phyloP scores from a whole-genome alignment of 2,797 vertebrate genomes.

The Sternarchorhynchus goeldii region DNA sequence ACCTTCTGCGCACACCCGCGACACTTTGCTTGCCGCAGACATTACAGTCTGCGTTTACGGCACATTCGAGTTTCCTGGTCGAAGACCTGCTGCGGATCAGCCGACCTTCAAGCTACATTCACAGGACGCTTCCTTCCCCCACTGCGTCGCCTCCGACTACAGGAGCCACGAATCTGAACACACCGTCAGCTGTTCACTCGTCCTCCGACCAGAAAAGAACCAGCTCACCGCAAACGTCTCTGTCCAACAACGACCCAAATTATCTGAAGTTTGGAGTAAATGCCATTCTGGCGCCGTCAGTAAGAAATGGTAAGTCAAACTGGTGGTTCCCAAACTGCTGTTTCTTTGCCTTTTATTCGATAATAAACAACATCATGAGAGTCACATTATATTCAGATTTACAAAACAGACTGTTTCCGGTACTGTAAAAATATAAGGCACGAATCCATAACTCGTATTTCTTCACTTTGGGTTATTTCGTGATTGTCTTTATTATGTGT shows the following conservation, averaged over 20 bases:
- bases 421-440: too few species aligned
- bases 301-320: constrained; percentile 80
- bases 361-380: background rate
- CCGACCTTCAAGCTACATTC: constrained; percentile 78
- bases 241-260: constrained; percentile 69
- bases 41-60: constrained; percentile 79
- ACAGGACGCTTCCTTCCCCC: constrained; percentile 73
- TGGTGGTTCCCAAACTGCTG: background rate
- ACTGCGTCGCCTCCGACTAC: constrained; percentile 74
- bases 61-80: constrained; percentile 88
- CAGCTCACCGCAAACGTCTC: constrained; percentile 67
- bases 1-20: constrained; percentile 81
- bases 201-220: constrained; percentile 63
- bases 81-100: constrained; percentile 90
- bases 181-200: constrained; percentile 52
- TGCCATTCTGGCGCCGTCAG: constrained; percentile 88
- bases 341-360: background rate
- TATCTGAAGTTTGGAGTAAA: constrained; percentile 96
- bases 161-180: constrained; percentile 65
- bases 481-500: constrained; percentile 38
- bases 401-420: too few species aligned
- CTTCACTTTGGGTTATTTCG: constrained; percentile 16
- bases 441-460: background rate
- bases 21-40: constrained; percentile 82
- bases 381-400: background rate